These are phyloP conservation scores for Pediacus dermestoides DNA, from an alignment of 2,888 invertebrate genomes.

Conservation along the genomic window DNA sequence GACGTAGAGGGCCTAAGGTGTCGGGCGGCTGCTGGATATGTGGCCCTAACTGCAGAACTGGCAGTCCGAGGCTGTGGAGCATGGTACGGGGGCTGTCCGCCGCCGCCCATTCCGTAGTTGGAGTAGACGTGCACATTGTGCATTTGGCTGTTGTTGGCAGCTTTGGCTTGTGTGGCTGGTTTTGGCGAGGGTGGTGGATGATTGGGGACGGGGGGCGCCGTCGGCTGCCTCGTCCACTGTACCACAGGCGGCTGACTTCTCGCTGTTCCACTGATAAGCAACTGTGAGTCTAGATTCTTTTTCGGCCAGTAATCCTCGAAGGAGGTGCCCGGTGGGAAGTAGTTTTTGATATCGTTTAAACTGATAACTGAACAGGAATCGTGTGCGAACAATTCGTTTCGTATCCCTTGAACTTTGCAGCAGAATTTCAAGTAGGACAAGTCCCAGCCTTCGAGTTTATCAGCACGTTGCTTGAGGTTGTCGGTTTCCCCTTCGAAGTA, in stretches of 20 bases:
- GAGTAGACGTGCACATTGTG: conserved; percentile 41
- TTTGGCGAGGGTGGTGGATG: conserved; percentile 48
- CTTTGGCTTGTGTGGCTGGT: conserved; percentile 45
- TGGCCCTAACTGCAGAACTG: conserved; percentile 40
- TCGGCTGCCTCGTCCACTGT: conserved; percentile 76
- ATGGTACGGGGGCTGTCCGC: conserved; percentile 39
- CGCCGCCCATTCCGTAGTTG: conserved; percentile 35
- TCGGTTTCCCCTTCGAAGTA: conserved; percentile 92
- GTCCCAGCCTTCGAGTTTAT: conserved; percentile 88
- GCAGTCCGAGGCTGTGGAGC: conserved; percentile 39
- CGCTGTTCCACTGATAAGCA: conserved; percentile 58
- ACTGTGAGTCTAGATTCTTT: conserved; percentile 79
- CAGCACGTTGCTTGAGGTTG: conserved; percentile 81
- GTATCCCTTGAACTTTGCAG: conserved; percentile 89
- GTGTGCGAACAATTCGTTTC: conserved; percentile 86
- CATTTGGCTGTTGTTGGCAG: conserved; percentile 39
- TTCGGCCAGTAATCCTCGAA: conserved; percentile 94
- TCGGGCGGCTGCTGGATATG: conserved; percentile 45
- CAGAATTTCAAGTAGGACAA: conserved; percentile 89
- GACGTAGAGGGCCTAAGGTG: conserved; percentile 37
- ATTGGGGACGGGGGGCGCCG: conserved; percentile 66
- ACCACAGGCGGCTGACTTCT: conserved; percentile 54
- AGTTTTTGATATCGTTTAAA: conserved; percentile 84
- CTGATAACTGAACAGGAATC: conserved; percentile 89
- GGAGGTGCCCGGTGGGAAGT: conserved; percentile 83